Conservation (phyloP, 2,888 invertebrate genomes). For the Macrosoma leucophasiata region DNA sequence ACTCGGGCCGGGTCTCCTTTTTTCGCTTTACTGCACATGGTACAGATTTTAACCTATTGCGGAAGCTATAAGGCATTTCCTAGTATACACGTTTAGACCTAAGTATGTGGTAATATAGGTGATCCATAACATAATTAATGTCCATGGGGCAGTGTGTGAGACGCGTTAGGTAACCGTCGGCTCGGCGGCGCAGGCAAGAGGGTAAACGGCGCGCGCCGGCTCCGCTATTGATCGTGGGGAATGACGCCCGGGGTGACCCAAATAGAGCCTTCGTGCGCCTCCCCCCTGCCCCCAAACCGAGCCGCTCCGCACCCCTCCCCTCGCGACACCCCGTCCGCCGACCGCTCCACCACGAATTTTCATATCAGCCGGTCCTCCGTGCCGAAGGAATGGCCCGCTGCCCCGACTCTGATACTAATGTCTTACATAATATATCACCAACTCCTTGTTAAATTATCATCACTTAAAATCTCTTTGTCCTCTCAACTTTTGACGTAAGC, state of each 20-base stretch:
- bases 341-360: constrained; percentile 68
- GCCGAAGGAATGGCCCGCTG: constrained; percentile 56
- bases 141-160: constrained; percentile 61
- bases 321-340: constrained; percentile 43
- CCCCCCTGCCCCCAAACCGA: constrained; percentile 31
- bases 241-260: constrained; percentile 76
- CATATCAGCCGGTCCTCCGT: constrained; percentile 67
- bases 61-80: constrained; percentile 14
- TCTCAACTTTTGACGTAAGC: constrained; percentile 32
- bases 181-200: constrained; percentile 51
- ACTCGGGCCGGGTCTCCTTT: constrained; percentile 18
- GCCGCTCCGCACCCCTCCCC: constrained; percentile 35
- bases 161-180: constrained; percentile 62
- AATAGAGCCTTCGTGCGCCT: constrained; percentile 68
- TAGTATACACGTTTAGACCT: constrained; percentile 25
- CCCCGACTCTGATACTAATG: constrained; percentile 50
- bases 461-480: constrained; percentile 39
- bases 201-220: constrained; percentile 65
- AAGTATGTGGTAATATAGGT: constrained; percentile 8
- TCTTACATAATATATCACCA: constrained; percentile 51
- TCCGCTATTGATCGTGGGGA: constrained; percentile 67
- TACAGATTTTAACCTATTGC: too few relatives aligned
- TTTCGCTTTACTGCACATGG: too few relatives aligned
- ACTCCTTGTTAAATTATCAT: constrained; percentile 42
- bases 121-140: constrained; percentile 44